Base-by-base conservation (phyloP, 1,140 invertebrate genomes). In the Hormaphis cornu region DNA sequence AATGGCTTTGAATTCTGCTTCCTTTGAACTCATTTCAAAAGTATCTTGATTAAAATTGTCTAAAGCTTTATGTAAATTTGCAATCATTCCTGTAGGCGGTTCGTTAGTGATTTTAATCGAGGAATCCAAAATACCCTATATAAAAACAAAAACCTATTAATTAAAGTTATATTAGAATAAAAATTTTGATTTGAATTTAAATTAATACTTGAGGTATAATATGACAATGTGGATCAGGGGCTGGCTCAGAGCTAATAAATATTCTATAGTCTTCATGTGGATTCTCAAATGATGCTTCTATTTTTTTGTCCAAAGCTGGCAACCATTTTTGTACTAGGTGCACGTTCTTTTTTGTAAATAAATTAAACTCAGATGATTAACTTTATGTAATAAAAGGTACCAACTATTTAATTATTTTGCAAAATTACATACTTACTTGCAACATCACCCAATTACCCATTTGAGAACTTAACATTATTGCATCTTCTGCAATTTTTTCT, bases 31-130 rank as follows among this genome's bases (percentile, higher is more conserved):
- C 83, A 90, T 88, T 77, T 97, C 94, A 24, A 97, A 77, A 0
- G 90, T 94, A 76, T 96, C 93, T 78, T 97, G 92, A 74, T 81
- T 89, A 78, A 98, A 97, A 80, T 95, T 95, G 75, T 95, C 90
- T 35, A 98, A 77, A 14, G 93, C 89, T 80, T 96, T 96, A 77
- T 95, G 93, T 22, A 95, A 82, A 78, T 97, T 97, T 0, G 93
- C 92, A 77, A 84, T 83, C 87, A 98, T 96, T 48, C 95, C 94
- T 24, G 89, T 93, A 1, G 95, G 94, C 5, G 93, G 92, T 79
- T 97, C 94, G 75, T 97, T 97, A 0, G 93, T 96, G 42, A 97
- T 95, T 81, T 98, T 97, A 75, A 97, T 93, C 1, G 92, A 89
- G 0, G 91, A 90, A 77, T 98, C 93, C 6, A 97, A 78, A 73